phyloP scores from a whole-genome alignment of 2,113 vertebrate species.

The Synodontis membranacea region DNA sequence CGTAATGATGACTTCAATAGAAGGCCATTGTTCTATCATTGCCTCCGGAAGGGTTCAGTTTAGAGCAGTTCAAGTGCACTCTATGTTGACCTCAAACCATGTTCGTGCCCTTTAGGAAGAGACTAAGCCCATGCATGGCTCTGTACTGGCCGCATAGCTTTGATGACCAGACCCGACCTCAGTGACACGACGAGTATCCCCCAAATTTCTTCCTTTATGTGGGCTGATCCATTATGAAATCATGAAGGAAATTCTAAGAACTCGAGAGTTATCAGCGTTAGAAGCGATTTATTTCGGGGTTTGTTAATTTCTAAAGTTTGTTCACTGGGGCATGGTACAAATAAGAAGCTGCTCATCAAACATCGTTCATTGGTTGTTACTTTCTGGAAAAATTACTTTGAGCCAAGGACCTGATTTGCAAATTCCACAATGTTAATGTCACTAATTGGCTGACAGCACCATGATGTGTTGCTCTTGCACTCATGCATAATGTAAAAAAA shows the following conservation, averaged over 20 bases:
- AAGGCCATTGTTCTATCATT: constrained; percentile 62
- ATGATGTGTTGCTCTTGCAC: background rate
- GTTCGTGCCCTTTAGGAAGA: background rate
- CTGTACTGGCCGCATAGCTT: background rate
- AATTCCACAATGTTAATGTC: background rate
- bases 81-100: constrained; percentile 14
- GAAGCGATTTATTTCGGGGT: background rate
- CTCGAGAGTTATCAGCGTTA: background rate
- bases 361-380: background rate
- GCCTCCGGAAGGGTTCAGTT: constrained; percentile 52
- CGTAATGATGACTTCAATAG: constrained; percentile 60
- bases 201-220: background rate
- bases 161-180: background rate
- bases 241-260: background rate
- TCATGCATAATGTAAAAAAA: background rate
- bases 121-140: background rate
- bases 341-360: background rate
- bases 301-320: no score
- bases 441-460: background rate
- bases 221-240: background rate
- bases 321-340: background rate
- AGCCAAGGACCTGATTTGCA: background rate
- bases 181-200: background rate
- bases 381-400: background rate
- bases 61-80: constrained; percentile 43